These are phyloP conservation scores for Chrosomus eos DNA, from an alignment of 2,797 vertebrate genomes.

Conservation along the genomic window DNA sequence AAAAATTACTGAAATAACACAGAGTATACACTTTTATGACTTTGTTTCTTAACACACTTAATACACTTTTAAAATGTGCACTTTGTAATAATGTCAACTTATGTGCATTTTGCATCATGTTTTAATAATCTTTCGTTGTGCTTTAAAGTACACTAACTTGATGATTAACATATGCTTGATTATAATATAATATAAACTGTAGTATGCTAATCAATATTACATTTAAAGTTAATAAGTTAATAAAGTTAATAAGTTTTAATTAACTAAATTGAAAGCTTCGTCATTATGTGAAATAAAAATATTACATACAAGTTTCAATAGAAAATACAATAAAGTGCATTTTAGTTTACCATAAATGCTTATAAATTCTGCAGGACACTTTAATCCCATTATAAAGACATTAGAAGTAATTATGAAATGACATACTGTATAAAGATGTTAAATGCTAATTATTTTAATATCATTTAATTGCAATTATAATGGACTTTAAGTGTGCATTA, in stretches of 20 bases:
- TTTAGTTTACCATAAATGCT: not conserved
- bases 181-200: not conserved
- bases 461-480: not conserved
- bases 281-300: not conserved
- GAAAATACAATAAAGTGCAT: not conserved
- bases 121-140: not conserved
- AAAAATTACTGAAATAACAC: not conserved
- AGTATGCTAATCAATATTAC: not conserved
- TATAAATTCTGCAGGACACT: not conserved
- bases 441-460: not conserved
- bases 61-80: not conserved
- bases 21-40: not conserved
- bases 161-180: not conserved
- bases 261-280: not conserved
- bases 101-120: not conserved
- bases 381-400: not conserved
- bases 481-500: not conserved
- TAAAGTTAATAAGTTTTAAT: not conserved
- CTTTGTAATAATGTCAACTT: not conserved
- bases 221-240: not conserved
- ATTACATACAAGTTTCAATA: not conserved
- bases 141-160: not conserved
- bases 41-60: not conserved
- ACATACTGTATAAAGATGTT: too few relatives aligned
- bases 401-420: not conserved